phyloP scores from a whole-genome alignment of 2,113 vertebrate genomes.

The Nestor notabilis region DNA sequence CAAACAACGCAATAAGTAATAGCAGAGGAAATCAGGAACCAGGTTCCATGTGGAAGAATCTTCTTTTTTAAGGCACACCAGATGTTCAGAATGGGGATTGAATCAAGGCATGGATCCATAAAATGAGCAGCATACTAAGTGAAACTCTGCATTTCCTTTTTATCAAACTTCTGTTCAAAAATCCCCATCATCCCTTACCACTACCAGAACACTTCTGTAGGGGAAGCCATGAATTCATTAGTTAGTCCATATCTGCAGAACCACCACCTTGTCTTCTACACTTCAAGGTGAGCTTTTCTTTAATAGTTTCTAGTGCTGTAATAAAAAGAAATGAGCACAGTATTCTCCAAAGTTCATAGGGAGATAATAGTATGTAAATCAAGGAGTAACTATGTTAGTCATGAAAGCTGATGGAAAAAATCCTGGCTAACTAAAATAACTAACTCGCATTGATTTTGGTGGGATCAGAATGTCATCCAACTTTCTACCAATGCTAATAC shows the following conservation, averaged over 20 bases:
- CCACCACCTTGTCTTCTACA: conserved; percentile 11
- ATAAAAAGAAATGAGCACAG: conserved; percentile 50
- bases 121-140: conserved; percentile 2
- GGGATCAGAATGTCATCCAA: background rate
- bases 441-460: background rate
- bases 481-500: background rate
- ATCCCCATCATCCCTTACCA: background rate
- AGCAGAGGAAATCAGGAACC: background rate
- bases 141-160: background rate
- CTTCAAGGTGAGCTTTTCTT: conserved; percentile 57
- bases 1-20: conserved; percentile 44
- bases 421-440: background rate
- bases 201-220: background rate
- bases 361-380: conserved; percentile 55
- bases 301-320: conserved; percentile 40
- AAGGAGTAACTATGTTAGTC: conserved; percentile 25
- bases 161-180: background rate
- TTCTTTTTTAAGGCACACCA: conserved; percentile 41
- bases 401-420: background rate
- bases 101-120: background rate
- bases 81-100: conserved; percentile 23
- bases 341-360: conserved; percentile 39
- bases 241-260: background rate
- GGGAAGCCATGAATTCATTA: conserved; percentile 25
- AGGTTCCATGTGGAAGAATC: conserved; percentile 6